Conservation (phyloP, 1,140 invertebrate species). For the Laodelphax striatellus region DNA sequence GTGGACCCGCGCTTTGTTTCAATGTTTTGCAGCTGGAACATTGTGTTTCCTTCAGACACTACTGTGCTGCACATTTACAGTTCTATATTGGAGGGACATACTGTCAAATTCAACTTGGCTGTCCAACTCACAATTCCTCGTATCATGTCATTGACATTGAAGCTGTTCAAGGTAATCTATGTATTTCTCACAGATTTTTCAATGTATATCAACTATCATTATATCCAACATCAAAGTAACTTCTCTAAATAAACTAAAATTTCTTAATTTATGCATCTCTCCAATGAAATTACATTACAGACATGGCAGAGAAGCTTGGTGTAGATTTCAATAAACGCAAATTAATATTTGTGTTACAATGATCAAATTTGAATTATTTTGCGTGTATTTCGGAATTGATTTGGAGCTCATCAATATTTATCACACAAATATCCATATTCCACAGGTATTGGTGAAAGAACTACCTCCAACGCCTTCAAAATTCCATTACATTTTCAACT, state of each 20-base stretch:
- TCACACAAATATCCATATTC: no score
- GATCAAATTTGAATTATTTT: no score
- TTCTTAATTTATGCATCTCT: no score
- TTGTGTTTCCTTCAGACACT: constrained; percentile 63
- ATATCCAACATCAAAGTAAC: no score
- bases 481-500: constrained; percentile 90
- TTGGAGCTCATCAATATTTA: no score
- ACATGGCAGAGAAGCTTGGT: no score
- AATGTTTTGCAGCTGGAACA: constrained; percentile 76
- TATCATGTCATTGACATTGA: constrained; percentile 64
- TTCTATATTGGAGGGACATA: constrained; percentile 68
- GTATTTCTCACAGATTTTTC: constrained; percentile 19
- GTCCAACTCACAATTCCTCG: constrained; percentile 48
- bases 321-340: no score
- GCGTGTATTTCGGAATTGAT: no score
- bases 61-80: constrained; percentile 72
- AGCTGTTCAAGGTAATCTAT: constrained; percentile 60
- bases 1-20: constrained; percentile 83
- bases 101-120: constrained; percentile 50
- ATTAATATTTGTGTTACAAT: no score
- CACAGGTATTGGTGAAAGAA: constrained; percentile 52
- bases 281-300: no score
- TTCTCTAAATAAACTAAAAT: no score
- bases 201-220: no score
- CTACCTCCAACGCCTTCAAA: constrained; percentile 84